Conservation (phyloP, 2,113 vertebrate genomes). For the Glaucomys volans region DNA sequence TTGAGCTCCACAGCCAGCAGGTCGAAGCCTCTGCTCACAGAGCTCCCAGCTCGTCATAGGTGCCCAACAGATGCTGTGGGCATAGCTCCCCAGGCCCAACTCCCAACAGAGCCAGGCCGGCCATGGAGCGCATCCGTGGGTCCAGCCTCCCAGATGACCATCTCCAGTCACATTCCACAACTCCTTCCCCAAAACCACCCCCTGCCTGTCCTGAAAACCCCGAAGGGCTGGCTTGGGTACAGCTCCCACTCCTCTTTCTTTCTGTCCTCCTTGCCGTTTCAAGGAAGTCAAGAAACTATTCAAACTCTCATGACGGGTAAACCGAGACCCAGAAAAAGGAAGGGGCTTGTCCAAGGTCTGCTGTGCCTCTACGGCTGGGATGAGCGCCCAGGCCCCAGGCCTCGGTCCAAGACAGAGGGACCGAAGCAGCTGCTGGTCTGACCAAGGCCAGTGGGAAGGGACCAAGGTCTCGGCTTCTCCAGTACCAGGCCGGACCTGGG, state of each 20-base stretch:
- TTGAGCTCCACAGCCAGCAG: not conserved
- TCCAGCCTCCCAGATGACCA: not conserved
- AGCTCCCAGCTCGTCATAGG: not conserved
- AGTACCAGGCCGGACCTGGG: not conserved
- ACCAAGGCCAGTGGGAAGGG: not conserved
- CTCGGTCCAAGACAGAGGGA: too few species aligned
- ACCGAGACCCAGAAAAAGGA: not conserved
- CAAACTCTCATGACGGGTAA: not conserved
- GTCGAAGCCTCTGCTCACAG: not conserved
- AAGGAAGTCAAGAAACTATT: not conserved
- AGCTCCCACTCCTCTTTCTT: too few species aligned
- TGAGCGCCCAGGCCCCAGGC: rapidly evolving
- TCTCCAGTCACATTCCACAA: not conserved
- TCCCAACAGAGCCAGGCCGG: not conserved
- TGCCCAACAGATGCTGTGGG: not conserved
- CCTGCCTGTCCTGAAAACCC: not conserved
- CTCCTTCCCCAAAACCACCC: not conserved
- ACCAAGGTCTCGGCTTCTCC: not conserved
- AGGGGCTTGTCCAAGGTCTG: not conserved
- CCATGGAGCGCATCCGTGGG: rapidly evolving
- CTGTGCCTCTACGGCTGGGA: rapidly evolving
- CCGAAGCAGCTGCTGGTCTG: not conserved
- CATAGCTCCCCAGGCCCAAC: not conserved
- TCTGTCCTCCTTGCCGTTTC: rapidly evolving
- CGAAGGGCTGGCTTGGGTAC: rapidly evolving